Base-by-base conservation (phyloP, 2,888 invertebrate species). In the Resseliella maxima region DNA sequence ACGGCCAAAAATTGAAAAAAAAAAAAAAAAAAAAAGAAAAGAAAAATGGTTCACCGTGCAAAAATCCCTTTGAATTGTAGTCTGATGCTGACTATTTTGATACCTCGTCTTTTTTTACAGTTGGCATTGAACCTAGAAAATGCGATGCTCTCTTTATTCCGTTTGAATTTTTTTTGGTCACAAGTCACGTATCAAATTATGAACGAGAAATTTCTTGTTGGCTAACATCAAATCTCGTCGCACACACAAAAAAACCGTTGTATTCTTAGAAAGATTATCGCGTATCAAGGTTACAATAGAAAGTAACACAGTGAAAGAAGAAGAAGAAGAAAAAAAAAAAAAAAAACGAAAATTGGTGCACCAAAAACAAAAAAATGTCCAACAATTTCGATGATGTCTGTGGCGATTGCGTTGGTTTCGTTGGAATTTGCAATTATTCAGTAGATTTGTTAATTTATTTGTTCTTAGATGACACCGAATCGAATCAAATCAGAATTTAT, bases 51-150 rank as follows among this genome's bases (percentile, higher is more conserved):
- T 50, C 46, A 50, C 8, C 46, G 46, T 50, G 18, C 12, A 41
- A 41, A 50, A 15, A 50, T 50, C 46, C 46, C 46, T 50, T 50
- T 41, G 5, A 12, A 15, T 8, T 50, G 18, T 50, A 50, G 46
- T 15, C 8, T 15, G 15, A 50, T 15, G 46, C 18, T 24, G n/a
- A 10, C 59, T 59, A 59, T 59, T n/a, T 59, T 24, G 59, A 59
- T 24, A 59, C 59, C 59, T 59, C 59, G 24, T 59, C 5, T 6
- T n/a, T 50, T 50, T 59, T 50, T n/a, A 59, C 24, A 24, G 59
- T 59, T 59, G 59, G 24, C 59, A 59, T 59, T 59, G 59, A 59
- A 59, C 59, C 59, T 59, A 24, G 50, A 18, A 50, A 59, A 59
- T 59, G 59, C 46, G 46, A n/a, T 59, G 59, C 27, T 59, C n/a